Evolutionary conservation across 2,113 vertebrate species (phyloP), one percentile per base, ranked within the genome.

Genomic region (Azemiops feae): DNA sequence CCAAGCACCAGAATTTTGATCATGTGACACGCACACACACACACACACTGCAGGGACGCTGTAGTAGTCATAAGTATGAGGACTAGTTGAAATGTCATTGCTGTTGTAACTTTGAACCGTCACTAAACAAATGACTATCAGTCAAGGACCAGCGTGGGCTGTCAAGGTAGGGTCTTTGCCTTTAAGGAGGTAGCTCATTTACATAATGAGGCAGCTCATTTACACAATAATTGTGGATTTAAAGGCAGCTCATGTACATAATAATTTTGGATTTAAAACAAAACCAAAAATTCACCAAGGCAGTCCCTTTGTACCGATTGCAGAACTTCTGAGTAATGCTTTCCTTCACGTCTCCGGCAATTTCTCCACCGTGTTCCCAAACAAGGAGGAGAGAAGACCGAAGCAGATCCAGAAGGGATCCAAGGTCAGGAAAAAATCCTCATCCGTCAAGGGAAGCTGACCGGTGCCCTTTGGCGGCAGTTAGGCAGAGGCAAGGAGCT

Each of bases 381-480:
- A 25, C 60, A 23, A 30, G 93, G 43, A 81, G 22, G 1, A 16
- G 14, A 39, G 23, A 14, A 50, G 23, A 9, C 39, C 25, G 2
- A 58, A 45, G n/a, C 64, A n/a, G 64, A n/a, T n/a, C 50, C 90
- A 93, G 90, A 88, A 81, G 30, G 69, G 87, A 91, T 85, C 58
- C 34, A 22, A 89, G 64, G 87, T 89, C 9, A 88, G 58, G 92
- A 92, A 89, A 22, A 81, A 4, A 1, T 22, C 43, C 14, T 43
- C 52, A 50, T 52, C n/a, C 25, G 7, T 81, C 54, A 90, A 34
- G 53, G 55, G 74, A 93, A 93, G 18, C 39, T 10, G 57, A 81
- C 45, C 20, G 64, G 54, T 30, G 88, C 54, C 74, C 45, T 93
- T 89, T 10, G 45, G 43, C 39, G 54, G 39, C 0, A 3, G 20